Base-by-base conservation (phyloP, 2,113 vertebrate species). In the Anoplopoma fimbria region DNA sequence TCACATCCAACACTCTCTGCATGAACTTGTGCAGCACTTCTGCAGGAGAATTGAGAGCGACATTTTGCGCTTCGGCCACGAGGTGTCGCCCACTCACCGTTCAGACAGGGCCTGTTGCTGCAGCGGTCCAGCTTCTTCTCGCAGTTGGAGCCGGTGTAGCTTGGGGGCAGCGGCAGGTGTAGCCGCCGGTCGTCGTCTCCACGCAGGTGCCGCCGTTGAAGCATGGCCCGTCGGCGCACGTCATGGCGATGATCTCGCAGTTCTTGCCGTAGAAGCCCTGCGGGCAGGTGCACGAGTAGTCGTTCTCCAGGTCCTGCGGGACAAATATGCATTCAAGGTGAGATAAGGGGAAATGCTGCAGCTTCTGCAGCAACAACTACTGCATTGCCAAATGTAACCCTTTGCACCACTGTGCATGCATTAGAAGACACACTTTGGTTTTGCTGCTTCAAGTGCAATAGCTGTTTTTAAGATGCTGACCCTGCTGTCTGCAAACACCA, bases 121-220 rank as follows among this genome's bases (percentile, higher is more conserved):
- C 97, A 98, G 34, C 97, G 95, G 88, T 97, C 97, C 36, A 97
- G 94, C 82, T 96, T 97, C 93, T 97, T 98, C 93, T 98, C 97
- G 31, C 97, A 98, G 93, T 98, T 98, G 89, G 96, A 97, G 75
- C 97, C 97, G 4, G 95, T 96, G 94, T 97, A 98, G 58, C 94
- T 95, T 0, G 93, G 47, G 95, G 97, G 92, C 97, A 98, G 76
- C 92, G 94, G 87, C 97, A 98, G 38, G 94, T 87, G 84, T 98
- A 98, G 34, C 96, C 96, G 0, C 96, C 96, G 0, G 91, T 85
- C 1, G 85, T 87, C 12, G 92, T 94, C 75, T 96, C 94, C 19
- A 95, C 88, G 7, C 97, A 98, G 55, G 96, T 95, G 72, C 97
- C 97, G 0, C 97, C 97, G 0, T 97, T 97, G 90, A 98, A 98